These are phyloP conservation scores for Phasia obesa DNA, from an alignment of 2,888 invertebrate genomes.

Conservation along the genomic window DNA sequence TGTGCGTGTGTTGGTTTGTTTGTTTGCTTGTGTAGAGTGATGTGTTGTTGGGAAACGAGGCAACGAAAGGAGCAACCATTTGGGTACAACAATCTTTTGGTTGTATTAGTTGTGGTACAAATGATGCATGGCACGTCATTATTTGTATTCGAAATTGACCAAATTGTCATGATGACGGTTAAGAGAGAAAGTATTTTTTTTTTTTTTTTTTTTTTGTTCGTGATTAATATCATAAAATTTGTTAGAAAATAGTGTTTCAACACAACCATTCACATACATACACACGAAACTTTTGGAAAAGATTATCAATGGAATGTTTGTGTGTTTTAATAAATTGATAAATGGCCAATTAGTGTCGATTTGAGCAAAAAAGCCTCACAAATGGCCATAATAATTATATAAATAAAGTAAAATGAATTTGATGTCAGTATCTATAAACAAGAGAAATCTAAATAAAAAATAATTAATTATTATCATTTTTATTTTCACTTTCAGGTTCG, in stretches of 20 bases:
- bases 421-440: too few species aligned
- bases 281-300: background rate
- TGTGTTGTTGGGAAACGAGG: conserved; percentile 20
- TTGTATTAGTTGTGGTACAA: conserved; percentile 39
- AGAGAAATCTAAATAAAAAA: conserved; percentile 8
- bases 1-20: conserved; percentile 1
- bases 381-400: conserved; percentile 8
- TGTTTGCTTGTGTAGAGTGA: conserved; percentile 10
- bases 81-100: conserved; percentile 47
- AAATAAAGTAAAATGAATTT: background rate
- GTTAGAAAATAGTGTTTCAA: background rate
- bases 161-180: conserved; percentile 63
- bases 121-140: conserved; percentile 66
- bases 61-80: conserved; percentile 24
- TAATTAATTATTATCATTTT: conserved; percentile 37
- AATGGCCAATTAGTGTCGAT: conserved; percentile 50
- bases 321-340: conserved; percentile 45
- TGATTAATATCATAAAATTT: conserved; percentile 50
- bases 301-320: background rate
- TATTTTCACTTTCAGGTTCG: conserved; percentile 89
- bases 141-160: conserved; percentile 68
- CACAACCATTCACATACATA: background rate
- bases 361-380: conserved; percentile 33
- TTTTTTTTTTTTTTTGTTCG: too few species aligned
- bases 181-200: conserved; percentile 66